Percentiles rank a stretch among this genome's conserved stretches.
These are phyloP conservation scores for Montifringilla adamsi DNA, from an alignment of 2,113 vertebrate genomes.

Conservation along the genomic window DNA sequence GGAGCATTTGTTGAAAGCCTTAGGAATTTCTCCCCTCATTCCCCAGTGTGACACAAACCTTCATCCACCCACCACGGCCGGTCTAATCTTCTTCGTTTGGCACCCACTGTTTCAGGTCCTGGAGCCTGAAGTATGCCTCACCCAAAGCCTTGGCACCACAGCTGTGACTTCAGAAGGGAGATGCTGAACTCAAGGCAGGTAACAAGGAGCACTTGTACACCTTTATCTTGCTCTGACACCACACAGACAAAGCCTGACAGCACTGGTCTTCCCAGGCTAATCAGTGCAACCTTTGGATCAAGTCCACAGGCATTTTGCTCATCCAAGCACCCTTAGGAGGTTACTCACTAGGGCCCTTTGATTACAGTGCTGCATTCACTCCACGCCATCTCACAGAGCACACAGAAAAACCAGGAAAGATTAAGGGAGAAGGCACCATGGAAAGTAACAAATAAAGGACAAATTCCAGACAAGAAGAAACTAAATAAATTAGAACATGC, in stretches of 20 bases:
- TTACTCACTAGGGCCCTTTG: not conserved
- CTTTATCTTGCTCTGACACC: slow-evolving; percentile 6
- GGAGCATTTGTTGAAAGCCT: not conserved
- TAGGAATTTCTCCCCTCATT: not conserved
- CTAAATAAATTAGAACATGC: not conserved
- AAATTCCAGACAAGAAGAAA: not conserved
- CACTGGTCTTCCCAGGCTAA: not conserved
- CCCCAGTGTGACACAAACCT: not conserved
- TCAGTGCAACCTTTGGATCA: not conserved
- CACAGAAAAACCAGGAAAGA: not conserved
- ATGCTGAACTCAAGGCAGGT: not conserved
- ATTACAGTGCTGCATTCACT: not conserved
- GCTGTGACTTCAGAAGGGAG: not conserved
- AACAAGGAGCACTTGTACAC: not conserved
- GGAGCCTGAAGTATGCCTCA: not conserved
- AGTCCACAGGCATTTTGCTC: not conserved
- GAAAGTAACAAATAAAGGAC: not conserved
- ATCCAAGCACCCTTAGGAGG: not conserved
- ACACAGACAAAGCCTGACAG: not conserved
- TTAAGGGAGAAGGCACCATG: not conserved
- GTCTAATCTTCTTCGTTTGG: not conserved
- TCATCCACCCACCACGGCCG: accelerated
- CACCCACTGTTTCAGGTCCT: not conserved
- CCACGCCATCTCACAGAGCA: not conserved
- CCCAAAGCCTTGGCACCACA: not conserved